These are phyloP conservation scores for Phenganax stokvisi DNA, from an alignment of 92 coral and sea anemone genomes.

Conservation along the genomic window DNA sequence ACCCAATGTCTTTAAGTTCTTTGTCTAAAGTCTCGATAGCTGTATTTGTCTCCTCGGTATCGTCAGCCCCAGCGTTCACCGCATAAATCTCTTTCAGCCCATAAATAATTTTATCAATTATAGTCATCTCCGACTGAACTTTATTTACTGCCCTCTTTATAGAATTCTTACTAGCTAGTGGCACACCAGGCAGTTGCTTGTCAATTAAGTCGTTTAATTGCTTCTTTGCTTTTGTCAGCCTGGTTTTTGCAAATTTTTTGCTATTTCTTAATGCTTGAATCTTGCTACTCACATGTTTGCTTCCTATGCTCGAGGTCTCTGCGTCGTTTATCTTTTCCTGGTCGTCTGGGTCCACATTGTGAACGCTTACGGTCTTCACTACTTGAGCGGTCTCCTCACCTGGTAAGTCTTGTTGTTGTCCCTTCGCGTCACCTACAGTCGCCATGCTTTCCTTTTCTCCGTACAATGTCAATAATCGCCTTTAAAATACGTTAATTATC, in stretches of 20 bases:
- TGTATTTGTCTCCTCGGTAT: conserved; percentile 35
- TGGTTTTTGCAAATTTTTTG: conserved; percentile 44
- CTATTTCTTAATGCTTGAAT: background rate
- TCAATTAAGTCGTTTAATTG: conserved; percentile 37
- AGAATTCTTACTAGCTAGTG: conserved; percentile 44
- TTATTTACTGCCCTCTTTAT: conserved; percentile 43
- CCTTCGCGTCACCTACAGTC: too few species aligned
- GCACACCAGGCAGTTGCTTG: conserved; percentile 27
- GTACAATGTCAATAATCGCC: too few species aligned
- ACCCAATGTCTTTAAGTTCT: conserved; percentile 41
- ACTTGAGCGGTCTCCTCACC: background rate
- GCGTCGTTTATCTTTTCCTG: background rate
- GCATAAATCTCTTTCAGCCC: conserved; percentile 47
- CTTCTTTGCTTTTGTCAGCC: conserved; percentile 49
- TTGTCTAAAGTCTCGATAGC: conserved; percentile 46
- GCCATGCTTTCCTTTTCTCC: too few species aligned
- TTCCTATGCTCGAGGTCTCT: background rate
- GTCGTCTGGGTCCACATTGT: background rate
- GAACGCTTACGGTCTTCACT: background rate
- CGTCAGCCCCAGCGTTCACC: conserved; percentile 1
- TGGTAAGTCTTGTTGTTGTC: background rate
- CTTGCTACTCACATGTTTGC: background rate
- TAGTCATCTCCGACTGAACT: conserved; percentile 37
- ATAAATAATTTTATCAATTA: conserved; percentile 44
- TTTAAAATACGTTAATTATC: too few species aligned